Evolutionary conservation across 2,797 vertebrate species (phyloP).

Genomic region (Pachyuromys duprasi): DNA sequence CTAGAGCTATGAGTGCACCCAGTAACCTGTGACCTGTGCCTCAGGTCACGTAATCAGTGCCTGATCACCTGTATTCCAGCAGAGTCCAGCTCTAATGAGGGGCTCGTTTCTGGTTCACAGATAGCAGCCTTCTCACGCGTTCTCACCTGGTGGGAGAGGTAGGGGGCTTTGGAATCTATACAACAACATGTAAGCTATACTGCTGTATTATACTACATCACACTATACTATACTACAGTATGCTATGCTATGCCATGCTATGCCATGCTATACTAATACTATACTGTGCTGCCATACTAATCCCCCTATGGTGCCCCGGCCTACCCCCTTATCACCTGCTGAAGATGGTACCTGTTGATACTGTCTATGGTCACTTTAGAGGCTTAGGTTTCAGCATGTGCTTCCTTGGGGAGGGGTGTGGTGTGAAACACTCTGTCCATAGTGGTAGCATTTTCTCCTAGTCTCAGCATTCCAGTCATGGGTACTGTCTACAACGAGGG

Average conservation of each 20-base stretch:
- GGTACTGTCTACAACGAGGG: too few relatives aligned
- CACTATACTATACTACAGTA: neutral
- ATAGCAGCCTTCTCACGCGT: neutral
- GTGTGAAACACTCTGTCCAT: neutral
- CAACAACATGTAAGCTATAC: neutral
- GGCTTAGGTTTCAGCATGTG: neutral
- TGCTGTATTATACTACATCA: neutral
- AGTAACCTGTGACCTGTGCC: neutral
- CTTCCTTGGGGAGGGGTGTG: neutral
- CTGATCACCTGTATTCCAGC: neutral
- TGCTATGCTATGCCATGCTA: neutral
- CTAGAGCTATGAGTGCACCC: neutral
- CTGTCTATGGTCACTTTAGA: neutral
- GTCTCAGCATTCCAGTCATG: too few relatives aligned
- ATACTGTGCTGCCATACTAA: too few relatives aligned
- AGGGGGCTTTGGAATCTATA: neutral
- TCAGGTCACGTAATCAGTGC: neutral
- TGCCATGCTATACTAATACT: too few relatives aligned
- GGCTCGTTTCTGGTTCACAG: rapidly evolving
- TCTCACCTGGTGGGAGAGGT: neutral
- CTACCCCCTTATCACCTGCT: neutral
- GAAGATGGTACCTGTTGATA: neutral
- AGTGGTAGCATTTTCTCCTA: neutral
- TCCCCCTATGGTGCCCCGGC: neutral
- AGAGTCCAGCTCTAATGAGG: neutral